A percentile compares a stretch with the other conserved stretches of the same genome.
Evolutionary conservation across 2,113 vertebrate species (phyloP).

Genomic region (Hippoglossus stenolepis): DNA sequence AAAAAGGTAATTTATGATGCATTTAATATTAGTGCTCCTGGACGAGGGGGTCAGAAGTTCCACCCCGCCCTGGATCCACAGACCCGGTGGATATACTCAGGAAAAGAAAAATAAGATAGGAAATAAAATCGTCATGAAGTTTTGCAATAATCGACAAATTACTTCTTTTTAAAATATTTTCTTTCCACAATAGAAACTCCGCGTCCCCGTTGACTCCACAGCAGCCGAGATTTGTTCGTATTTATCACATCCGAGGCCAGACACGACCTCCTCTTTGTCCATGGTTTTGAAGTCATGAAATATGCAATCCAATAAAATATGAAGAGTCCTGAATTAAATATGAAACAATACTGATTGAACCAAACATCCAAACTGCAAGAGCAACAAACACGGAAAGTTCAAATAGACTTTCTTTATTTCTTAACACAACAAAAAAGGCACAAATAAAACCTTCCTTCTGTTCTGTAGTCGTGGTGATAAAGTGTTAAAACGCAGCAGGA

Average conservation of each 20-base stretch:
- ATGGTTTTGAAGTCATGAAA: slow-evolving; percentile 68
- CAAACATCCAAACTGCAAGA: background rate
- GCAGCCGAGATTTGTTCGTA: slow-evolving; percentile 38
- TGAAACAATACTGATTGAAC: slow-evolving; percentile 64
- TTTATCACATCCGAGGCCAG: slow-evolving; percentile 47
- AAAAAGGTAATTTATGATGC: background rate
- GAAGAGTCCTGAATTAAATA: slow-evolving; percentile 72
- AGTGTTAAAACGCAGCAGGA: no score
- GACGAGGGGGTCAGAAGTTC: background rate
- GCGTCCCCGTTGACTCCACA: background rate
- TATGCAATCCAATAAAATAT: slow-evolving; percentile 73
- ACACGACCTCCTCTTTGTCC: slow-evolving; percentile 62
- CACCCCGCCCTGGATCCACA: background rate
- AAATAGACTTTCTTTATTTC: background rate
- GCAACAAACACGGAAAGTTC: background rate
- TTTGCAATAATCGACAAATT: background rate
- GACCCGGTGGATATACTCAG: background rate
- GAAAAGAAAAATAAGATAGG: background rate
- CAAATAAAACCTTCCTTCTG: no score
- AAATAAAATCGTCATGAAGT: background rate
- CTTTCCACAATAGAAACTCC: background rate
- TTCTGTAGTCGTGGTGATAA: background rate
- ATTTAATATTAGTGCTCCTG: background rate
- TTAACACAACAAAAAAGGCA: background rate
- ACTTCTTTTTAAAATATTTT: background rate